A percentile compares a stretch with the other conserved stretches of the same genome.
Conservation (phyloP, 2,888 invertebrate species). For the Endotricha flammealis region DNA sequence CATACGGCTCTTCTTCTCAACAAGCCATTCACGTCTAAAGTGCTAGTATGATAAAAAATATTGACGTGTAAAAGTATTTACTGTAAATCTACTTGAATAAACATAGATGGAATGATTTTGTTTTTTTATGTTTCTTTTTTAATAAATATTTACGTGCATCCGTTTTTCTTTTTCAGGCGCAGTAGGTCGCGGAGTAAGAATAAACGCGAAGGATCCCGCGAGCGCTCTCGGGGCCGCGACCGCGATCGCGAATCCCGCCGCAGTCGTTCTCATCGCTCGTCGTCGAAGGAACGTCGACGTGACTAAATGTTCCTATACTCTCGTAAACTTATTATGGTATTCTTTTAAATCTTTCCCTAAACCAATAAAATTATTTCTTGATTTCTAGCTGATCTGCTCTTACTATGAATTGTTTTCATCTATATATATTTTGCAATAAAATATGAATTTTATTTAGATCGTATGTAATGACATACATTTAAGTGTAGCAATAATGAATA, state of each 20-base stretch:
- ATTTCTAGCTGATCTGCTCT: neutral
- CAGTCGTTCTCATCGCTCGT: conserved; percentile 58
- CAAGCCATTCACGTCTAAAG: too few relatives aligned
- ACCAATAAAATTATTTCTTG: too few relatives aligned
- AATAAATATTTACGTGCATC: too few relatives aligned
- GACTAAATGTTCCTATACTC: conserved; percentile 39
- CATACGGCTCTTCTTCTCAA: too few relatives aligned
- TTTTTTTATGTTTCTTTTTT: neutral
- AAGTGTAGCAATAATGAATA: neutral
- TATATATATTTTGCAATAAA: neutral
- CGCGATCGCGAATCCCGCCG: conserved; percentile 50
- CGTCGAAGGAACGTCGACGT: conserved; percentile 57
- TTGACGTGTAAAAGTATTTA: too few relatives aligned
- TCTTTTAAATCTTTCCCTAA: too few relatives aligned
- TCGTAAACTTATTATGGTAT: too few relatives aligned
- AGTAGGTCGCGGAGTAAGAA: conserved; percentile 57
- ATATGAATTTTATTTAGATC: neutral
- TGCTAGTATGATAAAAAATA: too few relatives aligned
- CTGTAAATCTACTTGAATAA: too few relatives aligned
- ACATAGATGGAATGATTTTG: neutral
- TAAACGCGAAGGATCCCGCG: conserved; percentile 47
- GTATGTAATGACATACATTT: neutral
- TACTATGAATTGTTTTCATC: neutral
- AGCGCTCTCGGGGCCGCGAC: conserved; percentile 51
- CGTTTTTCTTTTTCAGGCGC: conserved; percentile 35